A percentile compares a stretch with the other conserved stretches of the same genome.
phyloP scores from a whole-genome alignment of 2,797 vertebrate genomes.

The Xerus rutilus region DNA sequence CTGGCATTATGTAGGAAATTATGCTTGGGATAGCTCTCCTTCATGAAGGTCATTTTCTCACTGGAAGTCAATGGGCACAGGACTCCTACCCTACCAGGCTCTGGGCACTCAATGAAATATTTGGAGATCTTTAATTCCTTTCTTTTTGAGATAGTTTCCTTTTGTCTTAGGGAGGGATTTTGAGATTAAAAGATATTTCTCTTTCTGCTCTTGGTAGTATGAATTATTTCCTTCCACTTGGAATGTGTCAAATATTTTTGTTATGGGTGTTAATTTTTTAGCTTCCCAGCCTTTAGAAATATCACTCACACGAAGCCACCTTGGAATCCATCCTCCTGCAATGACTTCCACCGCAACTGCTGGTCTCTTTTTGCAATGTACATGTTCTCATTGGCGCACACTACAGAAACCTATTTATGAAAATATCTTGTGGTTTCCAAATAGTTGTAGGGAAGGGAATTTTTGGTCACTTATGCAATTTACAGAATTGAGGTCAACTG shows the following conservation, averaged over 20 bases:
- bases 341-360: neutral
- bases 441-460: constrained; percentile 81
- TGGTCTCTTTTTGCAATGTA: neutral
- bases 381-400: constrained; percentile 51
- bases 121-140: neutral
- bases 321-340: neutral
- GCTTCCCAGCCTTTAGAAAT: neutral
- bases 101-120: neutral
- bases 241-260: neutral
- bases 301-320: neutral
- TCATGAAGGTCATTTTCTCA: constrained; percentile 9
- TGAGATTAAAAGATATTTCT: neutral
- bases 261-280: neutral
- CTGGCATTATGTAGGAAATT: constrained; percentile 54
- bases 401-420: constrained; percentile 79
- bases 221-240: neutral
- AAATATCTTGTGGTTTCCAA: constrained; percentile 82
- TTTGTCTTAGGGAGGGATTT: neutral
- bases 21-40: neutral
- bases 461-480: constrained; percentile 84
- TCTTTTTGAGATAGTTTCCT: neutral
- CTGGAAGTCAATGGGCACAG: neutral
- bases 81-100: neutral
- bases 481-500: constrained; percentile 82
- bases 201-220: neutral